Evolutionary conservation across 1,140 invertebrate genomes (phyloP), one percentile per base, ranked within the genome.

Genomic region (Gonatopus flavifemur): DNA sequence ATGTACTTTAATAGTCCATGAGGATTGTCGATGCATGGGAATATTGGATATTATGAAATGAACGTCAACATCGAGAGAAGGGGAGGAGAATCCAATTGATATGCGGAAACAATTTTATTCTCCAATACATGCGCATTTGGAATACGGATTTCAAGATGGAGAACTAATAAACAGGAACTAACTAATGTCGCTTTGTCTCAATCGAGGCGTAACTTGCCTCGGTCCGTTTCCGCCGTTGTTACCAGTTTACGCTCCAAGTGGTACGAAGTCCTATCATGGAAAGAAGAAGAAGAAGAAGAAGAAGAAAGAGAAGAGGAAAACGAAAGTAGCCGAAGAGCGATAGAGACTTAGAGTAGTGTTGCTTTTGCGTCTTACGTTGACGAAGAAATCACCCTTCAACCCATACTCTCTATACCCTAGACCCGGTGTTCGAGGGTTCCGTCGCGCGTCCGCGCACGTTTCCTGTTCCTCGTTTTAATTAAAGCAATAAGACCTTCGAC

Each of bases 401-500:
- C 21, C 35, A 35, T 35, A n/a, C n/a, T n/a, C n/a, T n/a, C n/a
- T n/a, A n/a, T n/a, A n/a, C n/a, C n/a, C n/a, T n/a, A n/a, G n/a
- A n/a, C n/a, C n/a, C n/a, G n/a, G n/a, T n/a, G n/a, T n/a, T n/a
- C n/a, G n/a, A n/a, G n/a, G n/a, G n/a, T n/a, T n/a, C n/a, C n/a
- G n/a, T n/a, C n/a, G n/a, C n/a, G n/a, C n/a, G n/a, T 42, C 40
- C 7, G 2, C 28, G 28, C 8, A 28, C 39, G n/a, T n/a, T n/a
- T n/a, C n/a, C n/a, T n/a, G n/a, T 40, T 50, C 44, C 54, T 50
- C 61, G 54, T 70, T 67, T 75, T 70, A 77, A 76, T 76, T 74
- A 72, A 77, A 75, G 71, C 67, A 74, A 76, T 71, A 70, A 74
- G 68, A 70, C 61, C 62, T n/a, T n/a, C n/a, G n/a, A 55, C 64